Evolutionary conservation across 2,113 vertebrate species (phyloP).

Genomic region (Channa argus): DNA sequence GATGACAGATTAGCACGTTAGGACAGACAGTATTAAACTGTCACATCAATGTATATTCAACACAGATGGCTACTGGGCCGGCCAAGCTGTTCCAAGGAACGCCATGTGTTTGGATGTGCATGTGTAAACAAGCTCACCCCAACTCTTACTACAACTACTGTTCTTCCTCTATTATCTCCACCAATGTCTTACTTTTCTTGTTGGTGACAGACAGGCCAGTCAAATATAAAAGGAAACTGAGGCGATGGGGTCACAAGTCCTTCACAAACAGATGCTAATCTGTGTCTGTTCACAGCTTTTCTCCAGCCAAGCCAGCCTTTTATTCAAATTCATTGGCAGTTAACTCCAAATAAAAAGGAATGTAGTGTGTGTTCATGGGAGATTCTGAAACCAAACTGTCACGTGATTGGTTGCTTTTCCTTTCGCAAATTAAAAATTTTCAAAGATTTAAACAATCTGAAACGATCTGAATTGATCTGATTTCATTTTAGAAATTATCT

Average conservation of each 20-base stretch:
- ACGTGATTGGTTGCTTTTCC: no score
- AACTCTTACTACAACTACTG: neutral
- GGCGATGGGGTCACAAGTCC: neutral
- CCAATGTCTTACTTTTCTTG: neutral
- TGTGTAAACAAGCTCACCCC: conserved; percentile 12
- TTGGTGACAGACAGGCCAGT: neutral
- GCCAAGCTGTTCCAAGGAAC: conserved; percentile 50
- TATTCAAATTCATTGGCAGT: neutral
- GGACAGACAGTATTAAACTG: conserved; percentile 50
- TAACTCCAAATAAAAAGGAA: neutral
- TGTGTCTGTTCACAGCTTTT: neutral
- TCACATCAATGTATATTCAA: conserved; percentile 56
- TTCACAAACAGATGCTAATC: conserved; percentile 4
- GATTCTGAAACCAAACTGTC: neutral
- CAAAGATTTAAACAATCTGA: no score
- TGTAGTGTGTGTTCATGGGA: neutral
- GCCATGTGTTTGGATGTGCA: conserved; percentile 6
- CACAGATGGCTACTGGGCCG: conserved; percentile 57
- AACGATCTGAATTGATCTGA: no score
- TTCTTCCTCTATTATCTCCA: neutral
- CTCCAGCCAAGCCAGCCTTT: neutral
- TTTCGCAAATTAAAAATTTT: no score
- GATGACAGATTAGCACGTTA: conserved; percentile 47
- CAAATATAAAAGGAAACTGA: neutral
- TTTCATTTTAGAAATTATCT: no score